Conservation (phyloP, 2,113 vertebrate species). For the Anguilla rostrata region DNA sequence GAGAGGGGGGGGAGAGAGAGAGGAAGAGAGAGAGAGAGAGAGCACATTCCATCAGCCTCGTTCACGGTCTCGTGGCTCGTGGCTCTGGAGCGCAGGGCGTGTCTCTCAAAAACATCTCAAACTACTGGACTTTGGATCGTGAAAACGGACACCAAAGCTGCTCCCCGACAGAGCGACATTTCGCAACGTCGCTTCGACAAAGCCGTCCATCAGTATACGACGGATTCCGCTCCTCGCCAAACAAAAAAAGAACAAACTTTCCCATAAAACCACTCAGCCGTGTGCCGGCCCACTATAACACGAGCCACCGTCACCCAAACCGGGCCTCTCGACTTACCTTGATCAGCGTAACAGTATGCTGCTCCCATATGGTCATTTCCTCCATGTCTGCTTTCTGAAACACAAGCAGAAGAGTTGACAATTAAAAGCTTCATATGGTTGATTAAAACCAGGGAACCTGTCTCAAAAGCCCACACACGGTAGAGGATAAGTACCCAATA, state of each 20-base stretch:
- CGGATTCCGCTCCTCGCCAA: no score
- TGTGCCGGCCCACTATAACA: not conserved
- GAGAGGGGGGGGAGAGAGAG: conserved; percentile 10
- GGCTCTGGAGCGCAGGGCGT: conserved; percentile 35
- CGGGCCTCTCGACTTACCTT: conserved; percentile 69
- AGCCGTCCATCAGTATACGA: not conserved
- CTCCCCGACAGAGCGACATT: not conserved
- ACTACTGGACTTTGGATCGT: conserved; percentile 44
- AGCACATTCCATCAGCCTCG: conserved; percentile 52
- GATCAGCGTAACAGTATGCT: conserved; percentile 83
- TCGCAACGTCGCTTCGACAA: not conserved
- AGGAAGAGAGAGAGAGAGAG: conserved; percentile 22
- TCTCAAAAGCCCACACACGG: not conserved
- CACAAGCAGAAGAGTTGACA: conserved; percentile 1
- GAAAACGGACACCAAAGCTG: conserved; percentile 38
- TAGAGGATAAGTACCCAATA: conserved; percentile 26
- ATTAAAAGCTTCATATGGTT: not conserved
- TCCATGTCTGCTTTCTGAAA: conserved; percentile 81
- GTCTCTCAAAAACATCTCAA: conserved; percentile 31
- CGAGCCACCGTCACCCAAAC: not conserved
- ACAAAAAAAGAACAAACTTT: not conserved
- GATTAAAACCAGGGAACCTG: not conserved
- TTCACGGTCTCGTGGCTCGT: conserved; percentile 34
- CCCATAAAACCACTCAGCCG: not conserved
- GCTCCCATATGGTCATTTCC: conserved; percentile 94